A percentile compares a stretch with the other conserved stretches of the same genome.
Evolutionary conservation across 2,888 invertebrate species (phyloP).

Genomic region (Protophormia terraenovae): DNA sequence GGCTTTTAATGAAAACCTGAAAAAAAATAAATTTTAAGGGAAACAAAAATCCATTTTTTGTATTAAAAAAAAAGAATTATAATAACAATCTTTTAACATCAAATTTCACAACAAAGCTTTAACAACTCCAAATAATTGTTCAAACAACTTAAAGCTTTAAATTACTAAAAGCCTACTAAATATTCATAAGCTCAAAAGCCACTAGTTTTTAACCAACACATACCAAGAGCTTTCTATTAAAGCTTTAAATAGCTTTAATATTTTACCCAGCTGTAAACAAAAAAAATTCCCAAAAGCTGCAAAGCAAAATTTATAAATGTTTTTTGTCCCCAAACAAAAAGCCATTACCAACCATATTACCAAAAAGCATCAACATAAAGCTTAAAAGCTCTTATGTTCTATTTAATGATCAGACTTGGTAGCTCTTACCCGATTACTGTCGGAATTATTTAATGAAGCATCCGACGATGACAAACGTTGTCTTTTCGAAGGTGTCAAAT

Average conservation of each 20-base stretch:
- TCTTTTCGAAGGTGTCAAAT: slow-evolving; percentile 74
- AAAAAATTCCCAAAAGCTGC: slow-evolving; percentile 43
- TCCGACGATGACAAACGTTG: slow-evolving; percentile 82
- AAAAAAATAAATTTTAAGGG: no score
- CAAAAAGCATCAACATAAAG: slow-evolving; percentile 71
- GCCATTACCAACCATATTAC: slow-evolving; percentile 66
- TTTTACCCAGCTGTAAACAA: slow-evolving; percentile 20
- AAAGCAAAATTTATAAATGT: slow-evolving; percentile 29
- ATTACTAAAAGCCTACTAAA: no score
- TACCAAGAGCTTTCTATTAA: background rate
- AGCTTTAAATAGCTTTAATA: background rate
- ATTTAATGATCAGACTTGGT: slow-evolving; percentile 70
- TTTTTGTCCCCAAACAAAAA: slow-evolving; percentile 9
- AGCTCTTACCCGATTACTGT: slow-evolving; percentile 82
- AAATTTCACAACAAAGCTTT: no score
- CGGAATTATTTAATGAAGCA: slow-evolving; percentile 82
- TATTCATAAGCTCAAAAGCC: background rate
- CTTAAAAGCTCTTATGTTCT: slow-evolving; percentile 59
- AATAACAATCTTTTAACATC: no score
- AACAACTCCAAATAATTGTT: no score
- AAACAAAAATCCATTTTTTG: background rate
- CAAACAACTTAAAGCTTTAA: no score
- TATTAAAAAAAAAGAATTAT: no score
- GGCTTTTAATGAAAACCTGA: no score
- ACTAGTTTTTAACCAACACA: background rate